phyloP scores from a whole-genome alignment of 2,888 invertebrate genomes.

The Lasius platythorax region DNA sequence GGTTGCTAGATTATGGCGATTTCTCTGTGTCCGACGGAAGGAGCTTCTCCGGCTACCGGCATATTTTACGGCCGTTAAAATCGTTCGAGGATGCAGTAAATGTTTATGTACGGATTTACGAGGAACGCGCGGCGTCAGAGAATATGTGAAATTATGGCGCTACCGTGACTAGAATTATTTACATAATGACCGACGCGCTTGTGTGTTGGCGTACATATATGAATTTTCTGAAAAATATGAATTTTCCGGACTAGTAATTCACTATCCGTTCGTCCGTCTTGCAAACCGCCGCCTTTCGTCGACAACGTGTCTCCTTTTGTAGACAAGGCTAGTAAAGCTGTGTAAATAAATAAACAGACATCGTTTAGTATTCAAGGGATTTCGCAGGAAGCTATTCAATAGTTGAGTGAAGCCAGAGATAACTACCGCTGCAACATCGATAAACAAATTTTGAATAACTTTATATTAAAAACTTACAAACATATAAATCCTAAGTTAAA shows the following conservation, averaged over 20 bases:
- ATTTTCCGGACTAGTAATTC: constrained; percentile 14
- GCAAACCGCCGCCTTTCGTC: background rate
- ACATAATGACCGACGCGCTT: constrained; percentile 27
- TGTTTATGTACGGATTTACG: constrained; percentile 29
- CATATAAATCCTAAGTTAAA: background rate
- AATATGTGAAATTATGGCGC: constrained; percentile 34
- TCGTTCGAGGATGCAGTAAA: constrained; percentile 27
- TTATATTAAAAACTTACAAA: background rate
- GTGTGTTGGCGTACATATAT: constrained; percentile 2
- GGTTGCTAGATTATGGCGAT: background rate
- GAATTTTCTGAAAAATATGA: constrained; percentile 22
- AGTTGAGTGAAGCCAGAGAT: constrained; percentile 1
- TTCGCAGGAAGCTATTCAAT: constrained; percentile 11
- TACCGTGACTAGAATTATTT: constrained; percentile 38
- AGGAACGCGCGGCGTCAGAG: constrained; percentile 17
- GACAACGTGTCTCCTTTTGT: background rate
- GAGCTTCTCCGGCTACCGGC: background rate
- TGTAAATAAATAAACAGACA: constrained; percentile 33
- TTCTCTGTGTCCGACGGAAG: background rate
- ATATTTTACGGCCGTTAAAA: constrained; percentile 34
- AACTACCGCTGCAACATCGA: background rate
- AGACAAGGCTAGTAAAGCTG: background rate
- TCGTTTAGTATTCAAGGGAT: constrained; percentile 20
- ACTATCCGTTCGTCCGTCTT: background rate
- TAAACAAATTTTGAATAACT: constrained; percentile 20